Evolutionary conservation across 2,888 invertebrate species (phyloP).

Genomic region (Ectobius pallidus): DNA sequence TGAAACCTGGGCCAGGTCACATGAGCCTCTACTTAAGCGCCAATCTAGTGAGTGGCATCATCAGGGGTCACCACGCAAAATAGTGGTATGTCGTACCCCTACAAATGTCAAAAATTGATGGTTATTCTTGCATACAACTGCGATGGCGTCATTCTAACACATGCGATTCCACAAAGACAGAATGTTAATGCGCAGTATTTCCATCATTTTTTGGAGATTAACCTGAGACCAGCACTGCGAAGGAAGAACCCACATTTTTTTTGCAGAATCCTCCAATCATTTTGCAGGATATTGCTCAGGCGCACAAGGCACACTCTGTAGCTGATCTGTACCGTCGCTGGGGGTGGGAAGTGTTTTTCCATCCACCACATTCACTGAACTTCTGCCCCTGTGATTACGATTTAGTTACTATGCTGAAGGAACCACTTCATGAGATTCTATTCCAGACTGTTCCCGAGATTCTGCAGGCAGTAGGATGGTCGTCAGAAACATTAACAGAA

Average conservation of each 20-base stretch:
- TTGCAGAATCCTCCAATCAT: slow-evolving; percentile 25
- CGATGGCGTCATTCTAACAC: slow-evolving; percentile 20
- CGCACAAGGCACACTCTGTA: not conserved
- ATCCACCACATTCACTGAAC: slow-evolving; percentile 19
- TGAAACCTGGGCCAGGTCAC: not conserved
- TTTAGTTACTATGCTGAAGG: not conserved
- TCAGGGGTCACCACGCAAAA: not conserved
- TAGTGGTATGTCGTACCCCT: not conserved
- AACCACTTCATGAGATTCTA: not conserved
- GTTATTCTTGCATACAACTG: slow-evolving; percentile 12
- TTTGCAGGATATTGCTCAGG: slow-evolving; percentile 24
- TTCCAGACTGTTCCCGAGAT: not conserved
- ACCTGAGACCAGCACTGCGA: slow-evolving; percentile 19
- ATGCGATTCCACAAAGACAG: not conserved
- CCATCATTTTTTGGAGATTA: slow-evolving; percentile 13
- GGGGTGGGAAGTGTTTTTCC: slow-evolving; percentile 20
- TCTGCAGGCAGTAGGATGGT: not conserved
- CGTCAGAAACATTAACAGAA: not conserved
- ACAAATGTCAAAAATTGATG: not conserved
- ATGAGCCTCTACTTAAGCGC: not conserved
- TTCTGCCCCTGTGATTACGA: slow-evolving; percentile 14
- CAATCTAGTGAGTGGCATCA: not conserved
- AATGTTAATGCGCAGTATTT: slow-evolving; percentile 11
- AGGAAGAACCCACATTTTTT: slow-evolving; percentile 7
- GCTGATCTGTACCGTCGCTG: not conserved